phyloP scores from a whole-genome alignment of 2,888 invertebrate genomes.

The Dryobotodes eremita region DNA sequence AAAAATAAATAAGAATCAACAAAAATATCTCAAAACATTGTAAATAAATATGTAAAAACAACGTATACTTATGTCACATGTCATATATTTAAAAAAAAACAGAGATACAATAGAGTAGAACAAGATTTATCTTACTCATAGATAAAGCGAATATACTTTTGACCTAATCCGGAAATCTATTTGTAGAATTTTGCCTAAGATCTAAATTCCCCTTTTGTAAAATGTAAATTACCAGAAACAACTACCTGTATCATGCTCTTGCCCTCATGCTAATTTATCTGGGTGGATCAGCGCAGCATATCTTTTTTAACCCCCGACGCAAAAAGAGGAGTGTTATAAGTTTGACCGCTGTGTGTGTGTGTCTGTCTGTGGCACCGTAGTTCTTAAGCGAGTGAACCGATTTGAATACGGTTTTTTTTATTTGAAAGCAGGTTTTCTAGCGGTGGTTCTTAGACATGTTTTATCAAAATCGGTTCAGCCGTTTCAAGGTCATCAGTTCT shows the following conservation, averaged over 20 bases:
- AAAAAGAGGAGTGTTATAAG: too few relatives aligned
- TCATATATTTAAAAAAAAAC: conserved; percentile 17
- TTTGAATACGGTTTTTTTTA: too few relatives aligned
- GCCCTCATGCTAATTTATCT: not conserved
- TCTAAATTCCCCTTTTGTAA: not conserved
- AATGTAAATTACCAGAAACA: not conserved
- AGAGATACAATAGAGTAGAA: not conserved
- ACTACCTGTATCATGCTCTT: not conserved
- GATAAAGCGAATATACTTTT: not conserved
- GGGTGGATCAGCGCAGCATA: not conserved
- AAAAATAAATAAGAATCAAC: conserved; percentile 52
- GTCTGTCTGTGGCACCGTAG: too few relatives aligned
- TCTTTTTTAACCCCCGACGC: not conserved
- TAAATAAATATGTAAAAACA: conserved; percentile 24
- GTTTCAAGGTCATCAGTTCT: too few relatives aligned
- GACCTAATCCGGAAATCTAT: not conserved
- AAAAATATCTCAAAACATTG: conserved; percentile 56
- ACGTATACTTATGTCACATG: conserved; percentile 35
- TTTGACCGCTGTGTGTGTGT: too few relatives aligned
- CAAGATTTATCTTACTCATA: not conserved
- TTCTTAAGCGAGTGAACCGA: too few relatives aligned
- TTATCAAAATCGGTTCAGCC: too few relatives aligned
- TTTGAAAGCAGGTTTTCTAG: too few relatives aligned
- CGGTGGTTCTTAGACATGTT: too few relatives aligned
- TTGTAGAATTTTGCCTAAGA: not conserved